Evolutionary conservation across 2,113 vertebrate species (phyloP).

Genomic region (Perognathus longimembris): DNA sequence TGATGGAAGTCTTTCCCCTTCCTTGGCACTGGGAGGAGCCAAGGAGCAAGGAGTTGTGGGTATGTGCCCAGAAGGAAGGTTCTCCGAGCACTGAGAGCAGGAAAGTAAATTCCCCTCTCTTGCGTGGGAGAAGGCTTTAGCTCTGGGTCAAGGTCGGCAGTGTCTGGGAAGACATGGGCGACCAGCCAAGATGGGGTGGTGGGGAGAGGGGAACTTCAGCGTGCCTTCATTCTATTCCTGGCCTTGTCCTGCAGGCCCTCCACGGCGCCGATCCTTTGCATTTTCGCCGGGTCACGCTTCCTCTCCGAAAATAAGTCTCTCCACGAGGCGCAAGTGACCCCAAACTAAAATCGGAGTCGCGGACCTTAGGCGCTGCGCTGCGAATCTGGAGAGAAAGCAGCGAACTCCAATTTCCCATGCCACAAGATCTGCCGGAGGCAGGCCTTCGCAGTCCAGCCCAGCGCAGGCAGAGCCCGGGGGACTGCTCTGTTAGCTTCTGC

Average conservation of each 20-base stretch:
- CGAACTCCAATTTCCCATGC: not conserved
- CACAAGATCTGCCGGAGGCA: not conserved
- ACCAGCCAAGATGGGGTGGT: not conserved
- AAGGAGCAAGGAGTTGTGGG: constrained; percentile 3
- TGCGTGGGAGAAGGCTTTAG: not conserved
- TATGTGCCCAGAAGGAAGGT: not conserved
- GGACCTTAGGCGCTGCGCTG: not conserved
- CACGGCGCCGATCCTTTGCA: accelerated
- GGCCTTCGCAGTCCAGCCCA: not conserved
- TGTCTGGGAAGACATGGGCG: not conserved
- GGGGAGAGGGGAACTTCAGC: not conserved
- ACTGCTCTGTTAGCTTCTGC: not conserved
- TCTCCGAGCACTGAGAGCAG: not conserved
- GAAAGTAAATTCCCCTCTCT: not conserved
- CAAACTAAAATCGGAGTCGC: not conserved
- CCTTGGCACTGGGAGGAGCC: constrained; percentile 62
- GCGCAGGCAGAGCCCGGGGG: no score
- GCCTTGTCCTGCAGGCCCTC: not conserved
- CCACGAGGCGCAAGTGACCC: not conserved
- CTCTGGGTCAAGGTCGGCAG: not conserved
- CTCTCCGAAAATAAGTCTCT: not conserved
- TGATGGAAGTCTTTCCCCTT: not conserved
- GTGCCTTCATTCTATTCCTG: not conserved
- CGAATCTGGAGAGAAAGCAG: not conserved
- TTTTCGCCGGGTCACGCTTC: not conserved